Percentiles rank a stretch among this genome's conserved stretches.
Evolutionary conservation across 2,797 vertebrate genomes (phyloP).

Genomic region (Naso thynnoides): DNA sequence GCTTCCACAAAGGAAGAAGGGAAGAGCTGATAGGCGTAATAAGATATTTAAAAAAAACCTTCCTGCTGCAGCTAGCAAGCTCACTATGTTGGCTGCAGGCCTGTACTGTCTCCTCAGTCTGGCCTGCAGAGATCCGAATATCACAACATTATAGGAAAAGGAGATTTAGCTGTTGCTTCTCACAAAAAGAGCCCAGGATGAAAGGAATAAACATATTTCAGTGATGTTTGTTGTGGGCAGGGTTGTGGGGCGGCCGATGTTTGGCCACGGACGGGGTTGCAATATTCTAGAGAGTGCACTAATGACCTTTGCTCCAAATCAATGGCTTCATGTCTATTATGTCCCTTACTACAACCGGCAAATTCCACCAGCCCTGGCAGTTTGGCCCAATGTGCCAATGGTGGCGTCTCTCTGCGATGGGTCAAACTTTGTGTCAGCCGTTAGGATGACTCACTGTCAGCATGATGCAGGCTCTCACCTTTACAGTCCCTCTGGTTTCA

Average conservation of each 20-base stretch:
- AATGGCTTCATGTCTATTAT: slow-evolving; percentile 54
- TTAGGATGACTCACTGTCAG: slow-evolving; percentile 66
- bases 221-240: slow-evolving; percentile 51
- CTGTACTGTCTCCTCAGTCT: slow-evolving; percentile 6
- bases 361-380: slow-evolving; percentile 56
- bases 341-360: slow-evolving; percentile 52
- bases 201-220: slow-evolving; percentile 18
- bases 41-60: slow-evolving; percentile 7
- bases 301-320: slow-evolving; percentile 76
- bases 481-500: slow-evolving; percentile 12
- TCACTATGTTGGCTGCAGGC: slow-evolving; percentile 26
- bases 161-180: slow-evolving; percentile 8
- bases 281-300: slow-evolving; percentile 55
- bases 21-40: slow-evolving; percentile 25
- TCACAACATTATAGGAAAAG: background rate
- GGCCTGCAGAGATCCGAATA: slow-evolving; percentile 3
- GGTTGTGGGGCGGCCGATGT: slow-evolving; percentile 44
- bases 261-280: slow-evolving; percentile 65
- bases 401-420: slow-evolving; percentile 41
- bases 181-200: background rate
- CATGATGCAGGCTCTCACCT: slow-evolving; percentile 33
- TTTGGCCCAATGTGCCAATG: slow-evolving; percentile 24
- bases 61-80: slow-evolving; percentile 11
- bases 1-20: slow-evolving; percentile 33
- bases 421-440: slow-evolving; percentile 67